Conservation (phyloP, 1,140 invertebrate genomes). For the Tetragnatha versicolor region DNA sequence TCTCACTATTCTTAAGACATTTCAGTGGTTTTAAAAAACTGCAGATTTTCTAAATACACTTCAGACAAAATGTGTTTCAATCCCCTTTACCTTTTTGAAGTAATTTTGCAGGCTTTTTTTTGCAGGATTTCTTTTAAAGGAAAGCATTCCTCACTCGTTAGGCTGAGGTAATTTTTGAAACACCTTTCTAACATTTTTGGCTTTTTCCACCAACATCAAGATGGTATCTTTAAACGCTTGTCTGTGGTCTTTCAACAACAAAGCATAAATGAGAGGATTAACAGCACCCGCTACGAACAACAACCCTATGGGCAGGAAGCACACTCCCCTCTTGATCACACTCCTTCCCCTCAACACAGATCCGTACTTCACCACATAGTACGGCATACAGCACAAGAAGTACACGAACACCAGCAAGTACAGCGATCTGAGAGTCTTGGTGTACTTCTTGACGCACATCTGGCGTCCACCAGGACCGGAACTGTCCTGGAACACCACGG, state of each 20-base stretch:
- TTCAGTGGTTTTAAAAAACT: no score
- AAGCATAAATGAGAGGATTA: slow-evolving; percentile 25
- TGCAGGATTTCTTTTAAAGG: no score
- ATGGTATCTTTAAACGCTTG: neutral
- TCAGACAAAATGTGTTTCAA: no score
- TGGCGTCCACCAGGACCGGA: neutral
- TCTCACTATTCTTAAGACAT: no score
- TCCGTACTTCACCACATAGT: neutral
- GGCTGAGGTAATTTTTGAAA: no score
- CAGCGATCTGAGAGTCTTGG: neutral
- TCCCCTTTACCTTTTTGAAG: no score
- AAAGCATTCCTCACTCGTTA: no score
- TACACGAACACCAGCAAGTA: slow-evolving; percentile 11
- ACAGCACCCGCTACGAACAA: neutral
- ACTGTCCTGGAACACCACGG: neutral
- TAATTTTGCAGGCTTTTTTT: no score
- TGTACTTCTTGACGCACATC: neutral
- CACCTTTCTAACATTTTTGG: neutral
- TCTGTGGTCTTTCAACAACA: slow-evolving; percentile 20
- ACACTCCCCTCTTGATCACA: neutral
- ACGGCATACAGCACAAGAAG: neutral
- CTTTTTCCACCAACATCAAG: neutral
- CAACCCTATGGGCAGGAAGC: neutral
- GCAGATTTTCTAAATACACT: no score
- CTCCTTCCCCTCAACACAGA: neutral